phyloP scores from a whole-genome alignment of 2,797 vertebrate genomes.

The Erpetoichthys calabaricus region DNA sequence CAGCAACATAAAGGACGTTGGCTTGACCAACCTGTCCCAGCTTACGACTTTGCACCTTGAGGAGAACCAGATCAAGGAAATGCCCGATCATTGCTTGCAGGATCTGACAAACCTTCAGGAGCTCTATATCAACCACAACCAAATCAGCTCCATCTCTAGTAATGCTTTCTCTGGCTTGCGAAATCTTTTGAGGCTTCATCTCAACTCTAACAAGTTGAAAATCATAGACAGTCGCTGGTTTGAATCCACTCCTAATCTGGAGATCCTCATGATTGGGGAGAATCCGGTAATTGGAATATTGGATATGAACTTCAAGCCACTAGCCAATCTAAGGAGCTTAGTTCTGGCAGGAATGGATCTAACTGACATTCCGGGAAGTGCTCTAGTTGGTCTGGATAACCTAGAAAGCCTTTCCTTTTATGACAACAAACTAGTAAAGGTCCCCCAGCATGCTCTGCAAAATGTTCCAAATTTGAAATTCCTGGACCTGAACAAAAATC shows the following conservation, averaged over 20 bases:
- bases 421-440: slow-evolving; percentile 74
- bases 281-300: slow-evolving; percentile 84
- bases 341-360: slow-evolving; percentile 93
- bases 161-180: slow-evolving; percentile 81
- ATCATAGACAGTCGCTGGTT: slow-evolving; percentile 88
- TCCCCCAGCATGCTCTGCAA: slow-evolving; percentile 80
- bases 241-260: slow-evolving; percentile 82
- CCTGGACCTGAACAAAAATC: slow-evolving; percentile 94
- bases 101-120: slow-evolving; percentile 86
- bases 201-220: slow-evolving; percentile 85
- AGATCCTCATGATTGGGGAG: slow-evolving; percentile 96
- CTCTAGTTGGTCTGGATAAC: slow-evolving; percentile 84
- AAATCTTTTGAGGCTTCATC: slow-evolving; percentile 79
- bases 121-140: slow-evolving; percentile 95
- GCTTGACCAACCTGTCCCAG: slow-evolving; percentile 78
- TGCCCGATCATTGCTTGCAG: slow-evolving; percentile 82
- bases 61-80: slow-evolving; percentile 85
- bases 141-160: slow-evolving; percentile 76
- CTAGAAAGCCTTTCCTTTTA: slow-evolving; percentile 91
- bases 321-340: slow-evolving; percentile 75
- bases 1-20: slow-evolving; percentile 75
- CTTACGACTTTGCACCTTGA: slow-evolving; percentile 90
- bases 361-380: slow-evolving; percentile 80
- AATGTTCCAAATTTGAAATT: slow-evolving; percentile 92
- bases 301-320: slow-evolving; percentile 87